A percentile compares a stretch with the other conserved stretches of the same genome.
Conservation (phyloP, 2,888 invertebrate species). For the Calliopum simillimum region DNA sequence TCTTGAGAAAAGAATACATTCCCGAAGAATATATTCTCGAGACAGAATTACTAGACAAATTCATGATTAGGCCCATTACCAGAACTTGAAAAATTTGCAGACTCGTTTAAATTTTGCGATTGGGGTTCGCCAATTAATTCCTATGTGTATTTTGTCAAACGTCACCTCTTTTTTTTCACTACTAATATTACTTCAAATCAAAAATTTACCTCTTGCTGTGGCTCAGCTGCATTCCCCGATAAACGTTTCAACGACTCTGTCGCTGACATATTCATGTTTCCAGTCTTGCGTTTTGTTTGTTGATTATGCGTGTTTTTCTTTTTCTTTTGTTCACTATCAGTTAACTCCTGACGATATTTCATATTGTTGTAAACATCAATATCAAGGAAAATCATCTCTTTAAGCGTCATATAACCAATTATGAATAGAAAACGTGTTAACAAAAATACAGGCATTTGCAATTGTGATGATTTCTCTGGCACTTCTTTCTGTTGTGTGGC, state of each 20-base stretch:
- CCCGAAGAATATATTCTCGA: too few species aligned
- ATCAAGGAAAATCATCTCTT: slow-evolving; percentile 86
- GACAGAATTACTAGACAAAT: too few species aligned
- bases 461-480: slow-evolving; percentile 27
- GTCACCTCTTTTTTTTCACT: too few species aligned
- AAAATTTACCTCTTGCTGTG: slow-evolving; percentile 61
- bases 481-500: slow-evolving; percentile 15
- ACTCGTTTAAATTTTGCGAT: too few species aligned
- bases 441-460: slow-evolving; percentile 62
- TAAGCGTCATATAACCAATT: slow-evolving; percentile 82
- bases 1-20: too few species aligned
- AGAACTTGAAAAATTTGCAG: too few species aligned
- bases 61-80: too few species aligned
- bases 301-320: slow-evolving; percentile 60
- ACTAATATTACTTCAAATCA: background rate
- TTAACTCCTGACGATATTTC: slow-evolving; percentile 73
- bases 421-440: slow-evolving; percentile 72
- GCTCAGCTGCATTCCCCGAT: slow-evolving; percentile 63
- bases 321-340: slow-evolving; percentile 60
- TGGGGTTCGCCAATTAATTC: too few species aligned
- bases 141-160: too few species aligned
- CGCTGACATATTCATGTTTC: slow-evolving; percentile 62
- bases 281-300: slow-evolving; percentile 55
- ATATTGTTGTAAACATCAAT: slow-evolving; percentile 85
- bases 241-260: slow-evolving; percentile 64